These are phyloP conservation scores for Falco novaeseelandiae DNA, from an alignment of 2,797 vertebrate species.

Conservation along the genomic window DNA sequence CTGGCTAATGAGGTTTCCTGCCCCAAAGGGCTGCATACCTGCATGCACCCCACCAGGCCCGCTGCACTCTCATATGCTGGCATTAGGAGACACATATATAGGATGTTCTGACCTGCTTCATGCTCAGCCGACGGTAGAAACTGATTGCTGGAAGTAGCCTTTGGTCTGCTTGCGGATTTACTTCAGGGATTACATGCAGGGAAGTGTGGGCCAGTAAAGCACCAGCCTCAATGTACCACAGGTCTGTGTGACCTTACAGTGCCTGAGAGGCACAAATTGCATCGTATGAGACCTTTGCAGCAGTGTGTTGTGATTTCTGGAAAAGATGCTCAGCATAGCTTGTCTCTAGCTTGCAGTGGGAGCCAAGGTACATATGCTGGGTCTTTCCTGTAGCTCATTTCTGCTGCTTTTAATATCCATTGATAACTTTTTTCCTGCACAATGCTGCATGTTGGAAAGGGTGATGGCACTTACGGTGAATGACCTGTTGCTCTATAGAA, in stretches of 20 bases:
- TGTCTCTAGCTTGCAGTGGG: background rate
- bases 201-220: background rate
- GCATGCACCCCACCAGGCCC: background rate
- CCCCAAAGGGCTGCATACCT: background rate
- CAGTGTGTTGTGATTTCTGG: background rate
- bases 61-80: background rate
- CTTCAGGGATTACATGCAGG: background rate
- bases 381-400: background rate
- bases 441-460: background rate
- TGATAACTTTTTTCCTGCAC: background rate
- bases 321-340: background rate
- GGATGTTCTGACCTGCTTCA: background rate
- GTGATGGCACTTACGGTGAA: background rate
- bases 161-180: background rate
- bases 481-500: conserved; percentile 7
- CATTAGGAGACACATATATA: background rate
- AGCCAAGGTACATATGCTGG: background rate
- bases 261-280: background rate
- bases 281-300: background rate
- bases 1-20: background rate
- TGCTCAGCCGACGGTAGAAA: accelerated
- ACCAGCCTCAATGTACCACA: background rate
- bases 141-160: background rate
- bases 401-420: background rate
- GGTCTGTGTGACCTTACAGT: background rate